Evolutionary conservation across 2,888 invertebrate species (phyloP).

Genomic region (Meiosimyza platycephala): DNA sequence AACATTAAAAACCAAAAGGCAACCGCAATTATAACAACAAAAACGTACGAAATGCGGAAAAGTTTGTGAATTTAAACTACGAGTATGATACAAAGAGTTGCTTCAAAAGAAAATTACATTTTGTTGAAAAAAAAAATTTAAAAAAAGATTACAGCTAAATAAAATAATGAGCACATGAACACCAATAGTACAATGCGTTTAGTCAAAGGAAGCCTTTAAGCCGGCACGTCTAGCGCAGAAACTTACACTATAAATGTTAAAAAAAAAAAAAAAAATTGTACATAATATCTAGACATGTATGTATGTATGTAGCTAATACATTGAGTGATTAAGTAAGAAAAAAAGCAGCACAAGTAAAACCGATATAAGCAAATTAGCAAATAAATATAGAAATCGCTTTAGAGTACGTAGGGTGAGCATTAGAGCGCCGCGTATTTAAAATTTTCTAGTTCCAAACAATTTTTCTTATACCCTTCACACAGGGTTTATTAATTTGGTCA

Average conservation of each 20-base stretch:
- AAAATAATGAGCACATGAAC: conserved; percentile 14
- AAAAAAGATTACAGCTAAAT: conserved; percentile 36
- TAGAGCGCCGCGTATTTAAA: too few species aligned
- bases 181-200: conserved; percentile 11
- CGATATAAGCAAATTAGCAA: too few species aligned
- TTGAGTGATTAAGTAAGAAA: too few species aligned
- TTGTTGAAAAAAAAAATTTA: not conserved
- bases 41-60: conserved; percentile 43
- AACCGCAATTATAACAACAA: conserved; percentile 37
- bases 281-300: too few species aligned
- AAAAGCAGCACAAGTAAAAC: too few species aligned
- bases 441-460: too few species aligned
- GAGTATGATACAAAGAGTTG: conserved; percentile 18
- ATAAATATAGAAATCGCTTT: too few species aligned
- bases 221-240: conserved; percentile 31
- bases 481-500: too few species aligned
- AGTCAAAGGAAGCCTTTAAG: conserved; percentile 26
- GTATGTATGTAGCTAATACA: too few species aligned
- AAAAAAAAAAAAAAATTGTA: conserved; percentile 5
- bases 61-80: conserved; percentile 23
- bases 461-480: too few species aligned
- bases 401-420: too few species aligned
- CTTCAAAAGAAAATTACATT: conserved; percentile 16
- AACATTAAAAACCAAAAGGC: conserved; percentile 54
- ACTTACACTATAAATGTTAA: conserved; percentile 1